phyloP scores from a whole-genome alignment of 1,140 invertebrate genomes.

The Drosophila gunungcola region DNA sequence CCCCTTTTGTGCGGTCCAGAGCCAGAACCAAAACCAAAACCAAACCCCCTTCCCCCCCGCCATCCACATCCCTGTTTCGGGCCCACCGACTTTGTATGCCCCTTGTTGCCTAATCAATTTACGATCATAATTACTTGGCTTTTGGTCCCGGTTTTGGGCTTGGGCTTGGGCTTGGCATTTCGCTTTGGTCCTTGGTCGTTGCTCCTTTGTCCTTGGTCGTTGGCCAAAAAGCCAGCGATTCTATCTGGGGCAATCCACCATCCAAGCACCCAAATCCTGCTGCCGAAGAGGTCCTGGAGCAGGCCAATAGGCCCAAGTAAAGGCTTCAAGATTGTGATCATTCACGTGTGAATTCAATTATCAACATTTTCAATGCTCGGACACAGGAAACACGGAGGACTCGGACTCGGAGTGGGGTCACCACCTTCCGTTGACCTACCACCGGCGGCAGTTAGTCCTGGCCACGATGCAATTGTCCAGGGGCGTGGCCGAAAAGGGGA shows the following conservation, averaged over 20 bases:
- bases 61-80: background rate
- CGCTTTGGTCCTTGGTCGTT: constrained; percentile 35
- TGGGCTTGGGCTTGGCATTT: constrained; percentile 35
- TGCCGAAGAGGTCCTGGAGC: background rate
- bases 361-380: constrained; percentile 71
- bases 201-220: constrained; percentile 19
- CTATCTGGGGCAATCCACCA: constrained; percentile 45
- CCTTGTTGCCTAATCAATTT: constrained; percentile 69
- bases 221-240: constrained; percentile 53
- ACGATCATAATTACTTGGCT: constrained; percentile 78
- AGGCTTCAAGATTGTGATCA: constrained; percentile 79
- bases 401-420: background rate
- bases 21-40: background rate
- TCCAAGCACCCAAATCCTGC: background rate
- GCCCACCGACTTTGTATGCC: constrained; percentile 8
- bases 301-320: constrained; percentile 47
- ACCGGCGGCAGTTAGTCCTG: constrained; percentile 35
- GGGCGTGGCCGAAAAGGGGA: constrained; percentile 15
- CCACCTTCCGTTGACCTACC: constrained; percentile 16
- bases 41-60: background rate
- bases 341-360: constrained; percentile 83
- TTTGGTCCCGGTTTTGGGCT: constrained; percentile 50
- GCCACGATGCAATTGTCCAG: constrained; percentile 21
- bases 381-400: background rate
- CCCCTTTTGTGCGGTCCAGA: constrained; percentile 42